Evolutionary conservation across 2,797 vertebrate species (phyloP), one percentile per base, ranked within the genome.

Genomic region (Argentina silus): DNA sequence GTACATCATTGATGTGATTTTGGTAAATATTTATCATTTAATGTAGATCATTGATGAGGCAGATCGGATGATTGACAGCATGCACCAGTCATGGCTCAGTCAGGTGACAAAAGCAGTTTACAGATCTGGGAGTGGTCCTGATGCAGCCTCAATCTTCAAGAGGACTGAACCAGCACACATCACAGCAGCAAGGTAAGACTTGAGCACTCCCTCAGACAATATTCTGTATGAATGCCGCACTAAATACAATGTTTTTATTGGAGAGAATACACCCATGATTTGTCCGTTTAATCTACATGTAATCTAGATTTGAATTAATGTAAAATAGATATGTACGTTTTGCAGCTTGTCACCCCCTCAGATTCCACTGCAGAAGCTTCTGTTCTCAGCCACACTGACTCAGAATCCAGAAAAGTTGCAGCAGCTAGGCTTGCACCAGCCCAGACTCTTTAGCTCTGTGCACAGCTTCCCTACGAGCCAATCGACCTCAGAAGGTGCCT

Each of bases 351-450:
- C 92, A 79, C 87, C 70, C 1, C 95, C 95, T 43, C 96, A 95
- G 92, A 92, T 93, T 78, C 97, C 97, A 0, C 92, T 99, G 51
- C 98, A 99, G 93, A 99, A 99, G 86, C 91, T 99, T 70, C 93
- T 99, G 21, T 99, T 99, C 73, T 99, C 98, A 0, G 98, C 98
- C 76, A 99, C 98, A 0, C 92, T 99, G 57, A 99, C 96, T 0
- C 95, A 96, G 83, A 95, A 98, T 81, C 96, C 97, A 0, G 98
- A 99, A 91, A 99, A 98, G 73, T 90, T 99, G 68, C 96, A 99
- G 90, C 93, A 92, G 84, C 85, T 99, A 12, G 93, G 93, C 45
- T 95, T 99, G 50, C 92, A 97, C 82, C 96, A 93, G 86, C 98
- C 98, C 66, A 70, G 91, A 11, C 96, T 99, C 83, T 99, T 99